Conservation (phyloP, 2,113 vertebrate genomes). For the Anser brachyrhynchus region DNA sequence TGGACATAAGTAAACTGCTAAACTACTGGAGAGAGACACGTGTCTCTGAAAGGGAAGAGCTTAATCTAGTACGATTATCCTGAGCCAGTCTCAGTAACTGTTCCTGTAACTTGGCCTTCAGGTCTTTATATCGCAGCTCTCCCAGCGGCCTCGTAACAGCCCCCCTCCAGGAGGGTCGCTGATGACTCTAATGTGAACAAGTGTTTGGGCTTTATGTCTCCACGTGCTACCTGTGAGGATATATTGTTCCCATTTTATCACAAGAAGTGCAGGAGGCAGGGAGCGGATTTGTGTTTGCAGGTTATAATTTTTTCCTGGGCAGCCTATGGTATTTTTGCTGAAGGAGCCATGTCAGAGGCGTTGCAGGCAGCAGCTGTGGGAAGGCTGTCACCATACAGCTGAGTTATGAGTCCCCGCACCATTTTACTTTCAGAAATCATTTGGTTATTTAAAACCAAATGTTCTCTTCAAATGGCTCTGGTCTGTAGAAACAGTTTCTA, state of each 20-base stretch:
- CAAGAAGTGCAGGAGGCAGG: neutral
- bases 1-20: conserved; percentile 28
- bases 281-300: neutral
- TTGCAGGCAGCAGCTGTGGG: neutral
- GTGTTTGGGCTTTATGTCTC: neutral
- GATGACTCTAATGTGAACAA: neutral
- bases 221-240: neutral
- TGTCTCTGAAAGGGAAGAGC: neutral
- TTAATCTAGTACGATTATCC: neutral
- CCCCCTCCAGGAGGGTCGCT: neutral
- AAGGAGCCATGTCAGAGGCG: neutral
- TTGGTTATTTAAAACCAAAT: neutral
- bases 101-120: neutral
- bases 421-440: neutral
- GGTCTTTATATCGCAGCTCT: neutral
- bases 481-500: neutral
- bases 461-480: neutral
- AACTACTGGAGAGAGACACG: neutral
- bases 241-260: neutral
- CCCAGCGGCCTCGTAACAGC: neutral
- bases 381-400: neutral
- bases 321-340: neutral
- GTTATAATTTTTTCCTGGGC: neutral
- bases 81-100: neutral
- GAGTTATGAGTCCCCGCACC: neutral